Evolutionary conservation across 2,113 vertebrate genomes (phyloP).

Genomic region (Taxidea taxus): DNA sequence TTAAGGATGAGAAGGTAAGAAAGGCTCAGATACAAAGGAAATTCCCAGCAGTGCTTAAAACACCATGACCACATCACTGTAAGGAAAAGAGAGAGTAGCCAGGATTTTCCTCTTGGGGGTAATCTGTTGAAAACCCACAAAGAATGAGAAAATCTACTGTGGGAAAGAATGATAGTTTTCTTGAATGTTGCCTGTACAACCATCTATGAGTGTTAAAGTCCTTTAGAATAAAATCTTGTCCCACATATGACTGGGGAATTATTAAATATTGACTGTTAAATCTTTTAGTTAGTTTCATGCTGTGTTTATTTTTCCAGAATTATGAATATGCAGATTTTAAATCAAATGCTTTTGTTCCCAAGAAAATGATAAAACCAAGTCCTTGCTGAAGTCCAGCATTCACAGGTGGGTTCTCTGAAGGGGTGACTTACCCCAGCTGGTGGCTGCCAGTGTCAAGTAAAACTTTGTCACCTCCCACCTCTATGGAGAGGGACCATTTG

Average conservation of each 20-base stretch:
- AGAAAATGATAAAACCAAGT: conserved; percentile 65
- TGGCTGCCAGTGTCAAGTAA: conserved; percentile 41
- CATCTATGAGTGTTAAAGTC: conserved; percentile 51
- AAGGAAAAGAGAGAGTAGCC: conserved; percentile 65
- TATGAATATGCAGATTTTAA: conserved; percentile 69
- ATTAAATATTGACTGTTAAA: conserved; percentile 73
- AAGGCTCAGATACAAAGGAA: conserved; percentile 53
- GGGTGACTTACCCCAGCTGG: background rate
- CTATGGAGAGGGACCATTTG: conserved; percentile 60
- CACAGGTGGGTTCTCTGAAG: conserved; percentile 61
- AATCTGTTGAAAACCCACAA: conserved; percentile 67
- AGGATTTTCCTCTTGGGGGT: conserved; percentile 57
- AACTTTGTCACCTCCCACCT: conserved; percentile 46
- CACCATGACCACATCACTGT: conserved; percentile 32
- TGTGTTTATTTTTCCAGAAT: conserved; percentile 71
- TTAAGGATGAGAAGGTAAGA: conserved; percentile 67
- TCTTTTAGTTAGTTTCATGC: conserved; percentile 66
- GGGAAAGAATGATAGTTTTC: conserved; percentile 65
- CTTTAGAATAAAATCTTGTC: conserved; percentile 67
- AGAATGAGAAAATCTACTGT: conserved; percentile 76
- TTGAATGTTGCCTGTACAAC: conserved; percentile 62
- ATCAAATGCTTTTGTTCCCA: conserved; percentile 50
- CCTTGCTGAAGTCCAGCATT: conserved; percentile 47
- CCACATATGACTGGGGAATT: conserved; percentile 60
- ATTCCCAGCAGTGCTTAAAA: conserved; percentile 68